Percentiles rank a stretch among this genome's conserved stretches.
Conservation (phyloP, 2,888 invertebrate species). For the Taphrorychus bicolor region DNA sequence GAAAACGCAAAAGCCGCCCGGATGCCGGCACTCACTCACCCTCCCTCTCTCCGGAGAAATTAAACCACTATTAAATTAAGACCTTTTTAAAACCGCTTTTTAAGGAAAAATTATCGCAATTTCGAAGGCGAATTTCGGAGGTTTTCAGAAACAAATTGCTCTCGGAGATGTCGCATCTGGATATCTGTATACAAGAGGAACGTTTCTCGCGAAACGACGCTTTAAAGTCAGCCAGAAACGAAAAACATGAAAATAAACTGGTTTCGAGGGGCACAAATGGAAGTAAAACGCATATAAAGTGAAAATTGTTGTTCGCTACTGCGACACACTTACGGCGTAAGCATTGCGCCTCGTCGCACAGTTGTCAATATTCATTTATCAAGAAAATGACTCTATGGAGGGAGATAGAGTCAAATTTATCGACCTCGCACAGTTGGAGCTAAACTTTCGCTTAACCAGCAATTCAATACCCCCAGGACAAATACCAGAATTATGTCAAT, state of each 20-base stretch:
- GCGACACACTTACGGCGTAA: conserved; percentile 32
- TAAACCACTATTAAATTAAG: conserved; percentile 11
- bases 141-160: background rate
- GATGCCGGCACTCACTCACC: too few relatives aligned
- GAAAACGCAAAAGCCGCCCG: conserved; percentile 19
- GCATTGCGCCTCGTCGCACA: conserved; percentile 30
- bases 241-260: conserved; percentile 9
- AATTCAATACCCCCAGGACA: too few relatives aligned
- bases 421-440: conserved; percentile 7
- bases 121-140: background rate
- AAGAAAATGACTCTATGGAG: conserved; percentile 58
- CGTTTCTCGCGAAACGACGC: conserved; percentile 5
- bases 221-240: conserved; percentile 18
- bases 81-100: background rate
- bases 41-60: background rate
- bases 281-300: conserved; percentile 39
- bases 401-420: conserved; percentile 53
- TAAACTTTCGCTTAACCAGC: too few relatives aligned
- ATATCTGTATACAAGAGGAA: background rate
- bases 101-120: background rate
- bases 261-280: conserved; percentile 24
- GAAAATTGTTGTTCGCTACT: conserved; percentile 37
- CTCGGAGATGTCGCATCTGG: background rate
- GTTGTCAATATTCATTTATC: conserved; percentile 59
- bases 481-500: too few relatives aligned